These are phyloP conservation scores for Diarsia brunnea DNA, from an alignment of 2,888 invertebrate species.

Conservation along the genomic window DNA sequence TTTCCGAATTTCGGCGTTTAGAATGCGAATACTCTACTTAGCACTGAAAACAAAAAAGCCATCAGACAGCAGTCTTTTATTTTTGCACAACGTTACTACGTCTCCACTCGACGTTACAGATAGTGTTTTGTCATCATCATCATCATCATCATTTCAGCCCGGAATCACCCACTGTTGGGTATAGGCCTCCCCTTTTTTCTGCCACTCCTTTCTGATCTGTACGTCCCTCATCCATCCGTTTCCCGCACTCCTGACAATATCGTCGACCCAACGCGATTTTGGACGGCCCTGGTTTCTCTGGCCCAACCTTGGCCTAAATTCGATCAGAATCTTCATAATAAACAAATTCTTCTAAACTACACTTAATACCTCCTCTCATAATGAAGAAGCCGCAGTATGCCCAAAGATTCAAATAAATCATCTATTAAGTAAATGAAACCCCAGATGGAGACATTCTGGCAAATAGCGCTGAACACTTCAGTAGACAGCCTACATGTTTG, in stretches of 20 bases:
- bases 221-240: too few relatives aligned
- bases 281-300: too few relatives aligned
- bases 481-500: conserved; percentile 58
- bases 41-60: not conserved
- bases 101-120: too few relatives aligned
- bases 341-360: not conserved
- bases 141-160: too few relatives aligned
- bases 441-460: conserved; percentile 53
- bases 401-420: conserved; percentile 37
- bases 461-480: conserved; percentile 32
- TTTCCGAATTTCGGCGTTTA: too few relatives aligned
- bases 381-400: conserved; percentile 15
- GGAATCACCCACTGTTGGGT: too few relatives aligned
- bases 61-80: not conserved
- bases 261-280: too few relatives aligned
- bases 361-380: conserved; percentile 2
- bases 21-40: not conserved
- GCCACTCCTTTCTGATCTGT: too few relatives aligned
- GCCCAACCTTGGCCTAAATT: too few relatives aligned
- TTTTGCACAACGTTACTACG: too few relatives aligned
- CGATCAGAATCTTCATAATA: not conserved
- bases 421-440: conserved; percentile 45
- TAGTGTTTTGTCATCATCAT: not conserved
- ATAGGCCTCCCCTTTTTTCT: too few relatives aligned
- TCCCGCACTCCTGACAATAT: too few relatives aligned